Base-by-base conservation (phyloP, 1,140 invertebrate genomes). In the Trichomalopsis sarcophagae region DNA sequence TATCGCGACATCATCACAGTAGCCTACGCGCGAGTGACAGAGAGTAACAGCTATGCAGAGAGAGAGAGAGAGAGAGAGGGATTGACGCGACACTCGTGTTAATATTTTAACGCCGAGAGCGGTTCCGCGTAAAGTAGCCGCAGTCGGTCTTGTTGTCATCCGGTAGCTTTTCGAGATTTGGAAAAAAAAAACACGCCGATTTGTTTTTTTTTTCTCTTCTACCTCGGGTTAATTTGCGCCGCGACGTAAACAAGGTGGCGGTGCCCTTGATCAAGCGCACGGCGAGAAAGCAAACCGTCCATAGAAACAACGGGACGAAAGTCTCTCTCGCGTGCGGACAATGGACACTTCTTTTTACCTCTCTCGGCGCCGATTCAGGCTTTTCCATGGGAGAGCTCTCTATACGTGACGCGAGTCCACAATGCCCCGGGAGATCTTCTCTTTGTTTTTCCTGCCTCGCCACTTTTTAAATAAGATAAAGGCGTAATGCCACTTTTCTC, bases 391-490 rank as follows among this genome's bases (percentile, higher is more conserved):
- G 82, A 71, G 27, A 13, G 10, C 2, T 27, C 4, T 71, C 13
- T 33, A 79, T 33, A 79, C 82, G 76, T 84, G 83, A 84, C 83
- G 47, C 23, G 83, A 55, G 40, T 87, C 33, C 5, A 78, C 80
- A 71, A 86, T 44, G 10, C 23, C 27, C 30, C 27, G 27, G 27
- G 44, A 47, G 55, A 36, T 44, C 80, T 13, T 33, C 44, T 13
- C 4, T 40, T 81, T 85, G 36, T 82, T 71, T 77, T 73, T 77
- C 55, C 68, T 78, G 62, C 10, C 5, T 21, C 23, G 4, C 33
- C 62, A 23, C 83, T 74, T 84, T 79, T 84, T 80, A 78, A 84
- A 84, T 23, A n/a, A 78, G 82, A 77, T 66, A 77, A 77, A 82
- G 55, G 13, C 75, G 62, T 73, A 78, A 78, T 78, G 36, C 66